Base-by-base conservation (phyloP, 1,140 invertebrate species). In the Trissolcus basalis region DNA sequence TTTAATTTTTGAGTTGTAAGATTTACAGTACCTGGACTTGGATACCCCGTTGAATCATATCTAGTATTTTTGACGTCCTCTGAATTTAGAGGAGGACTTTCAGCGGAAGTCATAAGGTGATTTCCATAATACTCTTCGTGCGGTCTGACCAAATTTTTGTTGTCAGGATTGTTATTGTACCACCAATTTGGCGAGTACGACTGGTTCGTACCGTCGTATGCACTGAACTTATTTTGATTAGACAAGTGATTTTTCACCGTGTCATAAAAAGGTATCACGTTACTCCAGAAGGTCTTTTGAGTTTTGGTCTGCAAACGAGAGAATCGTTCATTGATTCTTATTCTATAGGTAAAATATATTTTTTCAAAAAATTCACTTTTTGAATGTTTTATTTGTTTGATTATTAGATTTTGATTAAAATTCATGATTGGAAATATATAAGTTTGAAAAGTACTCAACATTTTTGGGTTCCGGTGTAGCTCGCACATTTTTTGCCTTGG, bases 211-310 rank as follows among this genome's bases (percentile, higher is more conserved):
- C 61, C 8, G 35, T 55, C n/a, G 45, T 55, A 45, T 60, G 36
- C 27, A 65, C 4, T 19, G 1, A 39, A 12, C 50, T 63, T 67
- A 15, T 60, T 58, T 4, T 72, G 44, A 45, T 53, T 67, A 15
- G 39, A 13, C 8, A 60, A 13, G 15, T 56, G 71, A 61, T 58
- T 54, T 56, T 67, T 73, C n/a, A 61, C 8, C 0, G 54, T 48
- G 41, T 69, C 53, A 32, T 75, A 69, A 55, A 64, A 58, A 0
- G 72, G 72, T 48, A 75, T 51, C 41, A 69, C n/a, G 47, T 75
- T 75, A 36, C 48, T 75, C 64, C 72, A 75, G 49, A 69, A 69
- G 36, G 10, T 63, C 4, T 27, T 68, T 35, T 53, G 53, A 0
- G 64, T 44, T 44, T 69, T 68, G 0, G 33, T 48, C 71, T 74